These are phyloP conservation scores for Aricia artaxerxes DNA, from an alignment of 2,888 invertebrate species.

Conservation along the genomic window DNA sequence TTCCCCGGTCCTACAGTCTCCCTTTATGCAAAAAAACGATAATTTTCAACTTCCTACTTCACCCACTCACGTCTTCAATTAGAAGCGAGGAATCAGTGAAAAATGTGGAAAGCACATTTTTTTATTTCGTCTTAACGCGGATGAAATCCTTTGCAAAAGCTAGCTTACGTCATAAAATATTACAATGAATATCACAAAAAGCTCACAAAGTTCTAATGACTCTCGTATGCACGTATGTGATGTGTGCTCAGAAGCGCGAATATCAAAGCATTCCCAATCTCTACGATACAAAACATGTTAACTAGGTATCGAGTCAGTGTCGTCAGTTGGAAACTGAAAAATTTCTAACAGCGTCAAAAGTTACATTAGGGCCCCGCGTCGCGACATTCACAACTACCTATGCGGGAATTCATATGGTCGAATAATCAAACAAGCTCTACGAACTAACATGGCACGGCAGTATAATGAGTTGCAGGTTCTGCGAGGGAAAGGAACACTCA, in stretches of 20 bases:
- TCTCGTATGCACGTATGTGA: background rate
- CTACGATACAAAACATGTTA: background rate
- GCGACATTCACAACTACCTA: background rate
- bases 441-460: background rate
- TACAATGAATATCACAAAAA: background rate
- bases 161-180: no score
- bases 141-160: background rate
- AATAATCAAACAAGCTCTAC: background rate
- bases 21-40: no score
- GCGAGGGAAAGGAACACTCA: no score
- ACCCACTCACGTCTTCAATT: no score
- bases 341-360: background rate
- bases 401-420: background rate
- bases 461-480: no score
- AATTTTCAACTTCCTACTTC: no score
- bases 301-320: background rate
- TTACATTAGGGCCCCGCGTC: background rate
- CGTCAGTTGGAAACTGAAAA: background rate
- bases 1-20: no score
- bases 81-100: no score
- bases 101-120: no score
- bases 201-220: background rate
- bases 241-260: background rate
- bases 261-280: slow-evolving; percentile 4
- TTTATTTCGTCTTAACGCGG: no score